A percentile compares a stretch with the other conserved stretches of the same genome.
Conservation (phyloP, 2,113 vertebrate species). For the Ranitomeya imitator region DNA sequence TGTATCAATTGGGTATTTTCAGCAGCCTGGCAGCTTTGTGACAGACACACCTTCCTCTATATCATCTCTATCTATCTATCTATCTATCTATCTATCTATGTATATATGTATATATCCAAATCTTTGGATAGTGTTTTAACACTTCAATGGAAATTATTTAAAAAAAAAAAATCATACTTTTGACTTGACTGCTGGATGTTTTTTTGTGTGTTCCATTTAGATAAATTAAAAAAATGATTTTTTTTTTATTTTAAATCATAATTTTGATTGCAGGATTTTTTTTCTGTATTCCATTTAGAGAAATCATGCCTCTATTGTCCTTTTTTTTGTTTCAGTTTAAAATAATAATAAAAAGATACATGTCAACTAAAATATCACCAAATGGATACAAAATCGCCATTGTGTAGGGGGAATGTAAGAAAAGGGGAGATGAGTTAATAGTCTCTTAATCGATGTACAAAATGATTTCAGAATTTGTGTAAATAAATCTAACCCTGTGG, state of each 20-base stretch:
- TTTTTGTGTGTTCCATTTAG: no score
- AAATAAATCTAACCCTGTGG: neutral
- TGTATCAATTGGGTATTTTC: neutral
- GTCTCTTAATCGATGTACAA: neutral
- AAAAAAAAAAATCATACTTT: neutral
- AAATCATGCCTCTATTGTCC: neutral
- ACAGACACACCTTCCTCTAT: slow-evolving; percentile 24
- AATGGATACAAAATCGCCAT: neutral
- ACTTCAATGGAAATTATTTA: neutral
- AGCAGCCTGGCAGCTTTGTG: neutral
- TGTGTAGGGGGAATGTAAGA: neutral
- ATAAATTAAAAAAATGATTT: neutral
- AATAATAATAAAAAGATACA: neutral
- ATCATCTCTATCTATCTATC: no score
- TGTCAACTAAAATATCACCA: neutral
- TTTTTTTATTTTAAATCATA: neutral
- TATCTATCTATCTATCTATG: no score
- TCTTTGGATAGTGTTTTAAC: neutral
- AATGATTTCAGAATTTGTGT: neutral
- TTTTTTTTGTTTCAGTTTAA: neutral
- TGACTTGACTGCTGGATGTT: no score
- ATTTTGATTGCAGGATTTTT: neutral
- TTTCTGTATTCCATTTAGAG: neutral
- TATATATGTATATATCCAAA: no score
- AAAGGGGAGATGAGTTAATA: neutral